Percentiles rank a stretch among this genome's conserved stretches.
These are phyloP conservation scores for Microtus richardsoni DNA, from an alignment of 2,113 vertebrate species.

Conservation along the genomic window DNA sequence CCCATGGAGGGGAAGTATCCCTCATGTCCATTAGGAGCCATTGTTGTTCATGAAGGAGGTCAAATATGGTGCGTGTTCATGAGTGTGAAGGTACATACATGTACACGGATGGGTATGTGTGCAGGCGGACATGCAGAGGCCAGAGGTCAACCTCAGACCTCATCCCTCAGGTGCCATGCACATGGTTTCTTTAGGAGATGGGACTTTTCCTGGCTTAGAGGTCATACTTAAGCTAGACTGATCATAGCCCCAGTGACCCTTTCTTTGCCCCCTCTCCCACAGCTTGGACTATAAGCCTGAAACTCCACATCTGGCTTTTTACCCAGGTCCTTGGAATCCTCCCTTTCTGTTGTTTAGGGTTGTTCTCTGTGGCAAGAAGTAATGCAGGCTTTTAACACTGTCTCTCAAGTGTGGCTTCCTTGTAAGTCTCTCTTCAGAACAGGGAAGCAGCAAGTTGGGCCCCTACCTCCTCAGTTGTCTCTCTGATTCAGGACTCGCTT, in stretches of 20 bases:
- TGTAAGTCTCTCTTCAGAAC: not conserved
- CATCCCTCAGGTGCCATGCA: not conserved
- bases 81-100: not conserved
- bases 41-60: not conserved
- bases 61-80: too few species aligned
- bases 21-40: too few species aligned
- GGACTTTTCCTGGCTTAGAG: too few species aligned
- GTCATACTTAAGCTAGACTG: not conserved
- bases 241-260: too few species aligned
- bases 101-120: accelerated
- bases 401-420: not conserved
- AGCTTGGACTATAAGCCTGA: not conserved
- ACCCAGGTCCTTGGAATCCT: too few species aligned
- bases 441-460: accelerated
- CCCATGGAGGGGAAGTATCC: accelerated
- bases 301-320: not conserved
- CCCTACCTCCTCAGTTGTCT: not conserved
- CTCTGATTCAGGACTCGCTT: too few species aligned
- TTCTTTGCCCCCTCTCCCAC: not conserved
- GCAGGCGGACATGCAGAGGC: not conserved
- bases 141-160: not conserved
- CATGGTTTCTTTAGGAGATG: not conserved
- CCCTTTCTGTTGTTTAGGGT: not conserved
- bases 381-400: accelerated
- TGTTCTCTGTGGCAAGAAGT: too few species aligned